These are phyloP conservation scores for Globia sparganii DNA, from an alignment of 2,888 invertebrate genomes.

Conservation along the genomic window DNA sequence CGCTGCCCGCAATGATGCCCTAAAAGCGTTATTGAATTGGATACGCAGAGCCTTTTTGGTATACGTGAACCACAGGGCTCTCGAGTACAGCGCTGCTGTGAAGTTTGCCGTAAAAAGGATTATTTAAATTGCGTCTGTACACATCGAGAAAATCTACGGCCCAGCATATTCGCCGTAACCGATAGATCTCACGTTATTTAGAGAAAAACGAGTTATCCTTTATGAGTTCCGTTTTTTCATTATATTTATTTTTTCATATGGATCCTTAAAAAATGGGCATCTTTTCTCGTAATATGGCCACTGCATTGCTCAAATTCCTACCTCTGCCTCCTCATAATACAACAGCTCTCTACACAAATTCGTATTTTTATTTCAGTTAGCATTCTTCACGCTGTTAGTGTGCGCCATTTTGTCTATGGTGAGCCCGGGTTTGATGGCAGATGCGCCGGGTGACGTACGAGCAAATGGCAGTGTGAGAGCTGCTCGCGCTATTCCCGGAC, in stretches of 20 bases:
- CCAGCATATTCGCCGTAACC: neutral
- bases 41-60: neutral
- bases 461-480: neutral
- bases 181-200: neutral
- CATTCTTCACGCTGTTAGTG: constrained; percentile 1
- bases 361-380: constrained; percentile 20
- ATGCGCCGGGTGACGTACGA: neutral
- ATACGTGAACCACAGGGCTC: neutral
- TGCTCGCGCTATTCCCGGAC: constrained; percentile 23
- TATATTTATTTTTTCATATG: neutral
- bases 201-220: neutral
- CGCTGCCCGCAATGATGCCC: no score
- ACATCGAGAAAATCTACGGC: neutral
- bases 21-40: no score
- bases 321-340: no score
- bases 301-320: neutral
- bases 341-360: neutral
- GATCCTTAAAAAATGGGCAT: neutral
- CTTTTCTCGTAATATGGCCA: neutral
- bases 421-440: neutral
- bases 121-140: neutral
- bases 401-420: constrained; percentile 10
- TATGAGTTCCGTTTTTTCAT: neutral
- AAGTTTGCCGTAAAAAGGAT: no score
- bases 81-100: neutral